These are phyloP conservation scores for Mythimna pallens DNA, from an alignment of 2,888 invertebrate genomes.

Conservation along the genomic window DNA sequence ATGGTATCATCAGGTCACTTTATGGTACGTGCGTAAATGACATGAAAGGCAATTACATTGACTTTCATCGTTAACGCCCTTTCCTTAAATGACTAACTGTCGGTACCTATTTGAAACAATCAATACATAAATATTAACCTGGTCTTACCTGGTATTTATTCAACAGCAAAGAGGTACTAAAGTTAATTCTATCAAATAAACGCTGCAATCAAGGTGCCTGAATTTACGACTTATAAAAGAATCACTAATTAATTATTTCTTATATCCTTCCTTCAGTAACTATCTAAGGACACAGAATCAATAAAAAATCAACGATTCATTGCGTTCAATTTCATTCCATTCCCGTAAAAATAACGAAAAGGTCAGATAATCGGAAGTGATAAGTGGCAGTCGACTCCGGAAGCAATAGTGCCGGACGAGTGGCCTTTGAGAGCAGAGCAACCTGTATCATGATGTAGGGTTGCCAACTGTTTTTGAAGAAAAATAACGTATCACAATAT, in stretches of 20 bases:
- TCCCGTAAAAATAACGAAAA: slow-evolving; percentile 46
- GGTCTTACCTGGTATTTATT: background rate
- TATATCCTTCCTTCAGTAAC: too few relatives aligned
- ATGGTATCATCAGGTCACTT: background rate
- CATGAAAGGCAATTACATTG: background rate
- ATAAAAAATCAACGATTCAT: slow-evolving; percentile 34
- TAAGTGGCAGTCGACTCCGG: slow-evolving; percentile 54
- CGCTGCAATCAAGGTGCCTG: background rate
- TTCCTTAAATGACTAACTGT: slow-evolving; percentile 12
- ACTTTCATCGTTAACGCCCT: background rate
- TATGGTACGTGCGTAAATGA: background rate
- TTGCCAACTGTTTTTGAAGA: too few relatives aligned
- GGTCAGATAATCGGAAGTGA: slow-evolving; percentile 63
- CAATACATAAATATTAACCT: background rate
- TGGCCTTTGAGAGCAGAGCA: slow-evolving; percentile 54
- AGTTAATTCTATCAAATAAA: background rate
- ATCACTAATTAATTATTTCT: slow-evolving; percentile 3
- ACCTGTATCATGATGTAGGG: slow-evolving; percentile 10
- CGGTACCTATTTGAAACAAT: background rate
- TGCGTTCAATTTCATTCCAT: slow-evolving; percentile 42
- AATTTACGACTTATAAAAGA: background rate
- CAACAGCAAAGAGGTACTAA: background rate
- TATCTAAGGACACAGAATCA: slow-evolving; percentile 6
- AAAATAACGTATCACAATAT: too few relatives aligned
- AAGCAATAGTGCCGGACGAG: slow-evolving; percentile 41